Conservation (phyloP, 1,140 invertebrate genomes). For the Luehdorfia chinensis region DNA sequence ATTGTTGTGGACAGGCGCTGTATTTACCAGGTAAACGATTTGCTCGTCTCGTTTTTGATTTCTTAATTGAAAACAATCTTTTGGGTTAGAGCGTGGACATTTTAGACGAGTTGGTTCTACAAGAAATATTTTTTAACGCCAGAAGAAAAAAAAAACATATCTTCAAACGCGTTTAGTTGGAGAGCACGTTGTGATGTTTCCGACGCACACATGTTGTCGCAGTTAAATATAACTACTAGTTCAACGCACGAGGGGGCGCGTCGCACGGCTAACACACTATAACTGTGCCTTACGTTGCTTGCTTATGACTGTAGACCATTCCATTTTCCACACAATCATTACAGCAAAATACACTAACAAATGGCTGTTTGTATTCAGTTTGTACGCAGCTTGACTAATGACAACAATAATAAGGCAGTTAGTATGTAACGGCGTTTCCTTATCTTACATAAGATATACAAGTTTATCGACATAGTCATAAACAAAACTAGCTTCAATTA, state of each 20-base stretch:
- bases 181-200: constrained; percentile 29
- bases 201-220: constrained; percentile 61
- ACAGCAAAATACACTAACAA: constrained; percentile 10
- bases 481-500: constrained; percentile 14
- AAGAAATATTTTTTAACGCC: too few relatives aligned
- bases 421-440: constrained; percentile 10
- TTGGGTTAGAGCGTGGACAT: too few relatives aligned
- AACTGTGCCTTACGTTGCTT: constrained; percentile 20
- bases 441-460: constrained; percentile 21
- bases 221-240: constrained; percentile 72
- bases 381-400: constrained; percentile 9
- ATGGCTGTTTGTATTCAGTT: not conserved
- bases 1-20: too few relatives aligned
- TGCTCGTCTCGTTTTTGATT: too few relatives aligned
- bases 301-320: constrained; percentile 15
- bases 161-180: constrained; percentile 9
- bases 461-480: constrained; percentile 17
- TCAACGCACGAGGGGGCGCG: constrained; percentile 63
- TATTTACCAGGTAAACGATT: too few relatives aligned
- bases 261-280: constrained; percentile 61
- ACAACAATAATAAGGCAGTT: constrained; percentile 17
- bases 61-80: too few relatives aligned
- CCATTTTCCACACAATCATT: constrained; percentile 6
- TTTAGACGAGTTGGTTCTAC: too few relatives aligned
- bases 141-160: not conserved